These are phyloP conservation scores for Ctenodactylus gundi DNA, from an alignment of 2,113 vertebrate genomes.

Conservation along the genomic window DNA sequence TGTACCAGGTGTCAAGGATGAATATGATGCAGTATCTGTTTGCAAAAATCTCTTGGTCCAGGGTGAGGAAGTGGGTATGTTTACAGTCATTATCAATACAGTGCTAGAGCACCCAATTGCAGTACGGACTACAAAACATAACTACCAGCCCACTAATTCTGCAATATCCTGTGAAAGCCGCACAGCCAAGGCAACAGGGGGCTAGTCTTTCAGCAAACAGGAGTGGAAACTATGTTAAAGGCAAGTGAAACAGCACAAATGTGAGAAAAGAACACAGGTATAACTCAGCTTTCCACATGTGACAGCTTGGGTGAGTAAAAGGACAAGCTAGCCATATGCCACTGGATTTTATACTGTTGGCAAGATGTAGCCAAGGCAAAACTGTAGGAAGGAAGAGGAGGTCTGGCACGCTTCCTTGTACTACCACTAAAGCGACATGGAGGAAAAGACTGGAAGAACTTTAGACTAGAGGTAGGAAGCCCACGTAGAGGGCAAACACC, in stretches of 20 bases:
- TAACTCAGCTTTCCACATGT: background rate
- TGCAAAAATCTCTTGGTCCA: background rate
- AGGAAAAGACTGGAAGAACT: background rate
- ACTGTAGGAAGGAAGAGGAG: background rate
- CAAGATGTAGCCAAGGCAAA: slow-evolving; percentile 11
- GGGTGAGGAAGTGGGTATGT: background rate
- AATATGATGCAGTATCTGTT: background rate
- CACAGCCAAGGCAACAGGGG: background rate
- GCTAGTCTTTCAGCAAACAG: background rate
- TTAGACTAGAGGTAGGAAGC: background rate
- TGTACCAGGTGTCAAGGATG: background rate
- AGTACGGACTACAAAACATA: background rate
- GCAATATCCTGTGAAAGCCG: background rate
- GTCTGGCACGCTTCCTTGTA: background rate
- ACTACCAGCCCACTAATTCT: background rate
- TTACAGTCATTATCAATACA: background rate
- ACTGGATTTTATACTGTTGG: background rate
- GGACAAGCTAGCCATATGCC: background rate
- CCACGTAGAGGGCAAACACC: background rate
- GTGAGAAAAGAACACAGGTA: background rate
- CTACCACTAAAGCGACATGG: background rate
- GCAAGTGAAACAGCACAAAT: background rate
- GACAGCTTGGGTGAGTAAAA: background rate
- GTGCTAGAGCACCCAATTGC: background rate
- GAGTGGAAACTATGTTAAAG: background rate